A percentile compares a stretch with the other conserved stretches of the same genome.
Evolutionary conservation across 2,113 vertebrate genomes (phyloP).

Genomic region (Malaclemys terrapin): DNA sequence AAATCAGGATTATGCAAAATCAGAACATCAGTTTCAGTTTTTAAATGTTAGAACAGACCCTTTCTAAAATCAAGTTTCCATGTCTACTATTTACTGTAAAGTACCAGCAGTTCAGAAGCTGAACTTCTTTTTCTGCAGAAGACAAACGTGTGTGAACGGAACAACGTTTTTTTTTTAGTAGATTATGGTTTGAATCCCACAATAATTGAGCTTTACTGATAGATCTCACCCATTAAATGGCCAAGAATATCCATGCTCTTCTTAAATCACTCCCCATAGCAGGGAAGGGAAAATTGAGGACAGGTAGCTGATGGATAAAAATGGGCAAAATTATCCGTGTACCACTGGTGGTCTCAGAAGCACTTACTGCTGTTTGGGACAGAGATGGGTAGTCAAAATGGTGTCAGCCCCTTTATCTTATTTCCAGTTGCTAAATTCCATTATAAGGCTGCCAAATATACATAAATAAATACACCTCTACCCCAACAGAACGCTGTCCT

Average conservation of each 20-base stretch:
- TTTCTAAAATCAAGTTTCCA: slow-evolving; percentile 22
- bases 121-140: neutral
- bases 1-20: slow-evolving; percentile 49
- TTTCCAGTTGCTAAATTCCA: neutral
- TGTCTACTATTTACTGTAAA: slow-evolving; percentile 15
- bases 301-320: neutral
- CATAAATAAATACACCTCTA: neutral
- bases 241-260: neutral
- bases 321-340: neutral
- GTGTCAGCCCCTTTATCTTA: neutral
- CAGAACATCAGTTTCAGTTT: slow-evolving; percentile 28
- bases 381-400: neutral
- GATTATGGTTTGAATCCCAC: neutral
- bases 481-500: too few relatives aligned
- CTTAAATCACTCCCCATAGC: neutral
- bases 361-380: neutral
- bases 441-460: accelerated
- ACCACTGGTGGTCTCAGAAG: neutral
- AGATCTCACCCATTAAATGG: accelerated
- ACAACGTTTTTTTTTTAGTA: neutral
- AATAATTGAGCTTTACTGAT: neutral
- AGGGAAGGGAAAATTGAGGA: neutral
- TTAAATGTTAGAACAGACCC: neutral
- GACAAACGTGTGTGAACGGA: slow-evolving; percentile 1
- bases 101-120: slow-evolving; percentile 21